phyloP scores from a whole-genome alignment of 2,888 invertebrate species.

The Vannuccia rotundouncinata region DNA sequence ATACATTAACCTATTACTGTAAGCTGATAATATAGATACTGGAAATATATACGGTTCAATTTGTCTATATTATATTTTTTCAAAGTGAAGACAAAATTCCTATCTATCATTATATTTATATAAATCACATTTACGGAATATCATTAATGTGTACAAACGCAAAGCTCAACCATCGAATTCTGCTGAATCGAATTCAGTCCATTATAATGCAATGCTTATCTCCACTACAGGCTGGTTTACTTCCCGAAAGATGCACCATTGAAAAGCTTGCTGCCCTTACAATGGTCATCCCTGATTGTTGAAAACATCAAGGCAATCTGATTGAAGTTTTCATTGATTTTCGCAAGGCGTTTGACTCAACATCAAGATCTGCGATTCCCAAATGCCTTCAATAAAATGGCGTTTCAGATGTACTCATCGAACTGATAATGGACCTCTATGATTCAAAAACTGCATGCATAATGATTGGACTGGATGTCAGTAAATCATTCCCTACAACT shows the following conservation, averaged over 20 bases:
- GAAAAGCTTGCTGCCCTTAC: background rate
- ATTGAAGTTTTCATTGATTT: background rate
- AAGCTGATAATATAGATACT: too few species aligned
- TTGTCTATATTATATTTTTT: too few species aligned
- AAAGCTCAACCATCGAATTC: too few species aligned
- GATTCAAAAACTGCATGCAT: background rate
- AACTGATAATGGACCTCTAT: background rate
- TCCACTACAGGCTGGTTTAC: too few species aligned
- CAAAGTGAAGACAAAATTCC: too few species aligned
- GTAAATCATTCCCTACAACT: constrained; percentile 16
- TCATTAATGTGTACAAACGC: too few species aligned
- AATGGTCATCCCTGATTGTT: background rate
- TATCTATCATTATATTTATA: too few species aligned
- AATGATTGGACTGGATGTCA: constrained; percentile 19
- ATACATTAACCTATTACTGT: too few species aligned
- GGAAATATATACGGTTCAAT: too few species aligned
- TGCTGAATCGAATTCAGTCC: too few species aligned
- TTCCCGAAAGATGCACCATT: background rate
- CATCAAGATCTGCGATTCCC: background rate
- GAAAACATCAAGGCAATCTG: constrained; percentile 11
- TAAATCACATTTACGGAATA: too few species aligned
- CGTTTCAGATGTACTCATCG: constrained; percentile 11
- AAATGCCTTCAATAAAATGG: background rate
- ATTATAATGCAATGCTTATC: too few species aligned
- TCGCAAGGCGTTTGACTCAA: constrained; percentile 13